Percentiles rank a stretch among this genome's conserved stretches.
Conservation (phyloP, 2,113 vertebrate genomes). For the Protobothrops flavoviridis region DNA sequence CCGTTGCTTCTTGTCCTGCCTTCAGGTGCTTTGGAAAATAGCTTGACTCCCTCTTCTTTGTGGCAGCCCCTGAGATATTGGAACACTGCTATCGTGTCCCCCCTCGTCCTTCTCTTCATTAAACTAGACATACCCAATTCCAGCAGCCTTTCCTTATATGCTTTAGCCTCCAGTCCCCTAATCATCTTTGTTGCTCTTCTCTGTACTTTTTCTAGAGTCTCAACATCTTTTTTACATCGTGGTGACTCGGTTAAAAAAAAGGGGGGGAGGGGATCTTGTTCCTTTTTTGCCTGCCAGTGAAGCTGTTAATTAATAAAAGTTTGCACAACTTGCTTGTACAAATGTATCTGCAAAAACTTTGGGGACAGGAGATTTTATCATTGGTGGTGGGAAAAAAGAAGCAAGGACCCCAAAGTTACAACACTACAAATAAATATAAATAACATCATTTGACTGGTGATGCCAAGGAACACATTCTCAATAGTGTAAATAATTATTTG, state of each 20-base stretch:
- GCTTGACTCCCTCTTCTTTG: too few species aligned
- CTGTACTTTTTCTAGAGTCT: too few species aligned
- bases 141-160: too few species aligned
- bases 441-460: neutral
- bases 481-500: neutral
- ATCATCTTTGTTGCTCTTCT: too few species aligned
- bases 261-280: neutral
- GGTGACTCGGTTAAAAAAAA: neutral
- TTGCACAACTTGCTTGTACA: neutral
- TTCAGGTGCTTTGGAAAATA: too few species aligned
- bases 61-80: too few species aligned
- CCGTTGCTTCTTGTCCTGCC: too few species aligned
- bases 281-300: neutral
- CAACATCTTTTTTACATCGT: too few species aligned
- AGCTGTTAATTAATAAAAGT: neutral
- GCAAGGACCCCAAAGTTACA: neutral
- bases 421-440: neutral
- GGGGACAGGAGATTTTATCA: neutral
- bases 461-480: neutral
- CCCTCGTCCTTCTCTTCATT: too few species aligned
- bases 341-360: neutral
- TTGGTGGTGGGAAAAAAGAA: neutral
- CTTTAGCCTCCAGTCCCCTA: too few species aligned
- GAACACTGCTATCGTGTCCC: too few species aligned
- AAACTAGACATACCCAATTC: too few species aligned